phyloP scores from a whole-genome alignment of 1,140 invertebrate genomes.

The Whitmania pigra region DNA sequence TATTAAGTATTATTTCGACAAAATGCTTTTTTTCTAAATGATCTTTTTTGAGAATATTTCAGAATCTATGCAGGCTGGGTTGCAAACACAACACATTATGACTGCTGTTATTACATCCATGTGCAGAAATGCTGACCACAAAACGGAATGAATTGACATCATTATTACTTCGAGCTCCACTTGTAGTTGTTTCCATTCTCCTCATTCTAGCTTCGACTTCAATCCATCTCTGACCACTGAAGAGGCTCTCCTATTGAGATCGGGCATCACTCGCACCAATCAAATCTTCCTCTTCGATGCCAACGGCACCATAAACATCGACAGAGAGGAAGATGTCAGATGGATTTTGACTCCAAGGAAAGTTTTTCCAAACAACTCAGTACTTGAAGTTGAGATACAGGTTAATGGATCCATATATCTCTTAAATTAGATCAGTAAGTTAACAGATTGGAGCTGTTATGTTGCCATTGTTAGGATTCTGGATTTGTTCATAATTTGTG shows the following conservation, averaged over 20 bases:
- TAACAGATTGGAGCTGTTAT: no score
- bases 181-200: background rate
- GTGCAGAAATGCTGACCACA: background rate
- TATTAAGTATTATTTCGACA: no score
- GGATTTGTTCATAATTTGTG: no score
- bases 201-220: constrained; percentile 55
- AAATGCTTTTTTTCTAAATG: no score
- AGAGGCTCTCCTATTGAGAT: constrained; percentile 31
- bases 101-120: no score
- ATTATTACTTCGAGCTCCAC: background rate
- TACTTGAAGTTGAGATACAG: constrained; percentile 9
- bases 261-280: constrained; percentile 9
- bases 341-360: constrained; percentile 15
- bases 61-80: no score
- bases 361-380: background rate
- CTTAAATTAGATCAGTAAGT: no score
- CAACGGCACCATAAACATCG: constrained; percentile 1
- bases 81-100: no score
- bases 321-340: constrained; percentile 9
- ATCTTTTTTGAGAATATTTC: no score
- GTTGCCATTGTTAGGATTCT: background rate
- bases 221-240: constrained; percentile 69
- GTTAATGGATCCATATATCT: no score
- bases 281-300: constrained; percentile 6
- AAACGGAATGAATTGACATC: background rate